Evolutionary conservation across 2,113 vertebrate genomes (phyloP), one percentile per base, ranked within the genome.

Genomic region (Edolisoma coerulescens): DNA sequence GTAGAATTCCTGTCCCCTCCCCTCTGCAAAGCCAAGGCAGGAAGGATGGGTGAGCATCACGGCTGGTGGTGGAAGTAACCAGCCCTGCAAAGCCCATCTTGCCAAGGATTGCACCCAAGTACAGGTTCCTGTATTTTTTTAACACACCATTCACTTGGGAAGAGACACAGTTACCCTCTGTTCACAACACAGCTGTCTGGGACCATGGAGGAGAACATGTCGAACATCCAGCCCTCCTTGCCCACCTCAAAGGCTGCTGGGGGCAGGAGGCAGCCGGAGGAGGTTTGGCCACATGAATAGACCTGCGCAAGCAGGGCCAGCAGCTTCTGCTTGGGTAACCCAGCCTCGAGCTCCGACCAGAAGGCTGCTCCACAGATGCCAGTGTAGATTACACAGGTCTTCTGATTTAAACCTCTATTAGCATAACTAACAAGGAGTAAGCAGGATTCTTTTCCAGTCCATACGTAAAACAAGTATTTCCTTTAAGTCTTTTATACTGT

Each of bases 41-140:
- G 39, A 44, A 41, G 39, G 50, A 68, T 0, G 2, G 60, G 14
- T 0, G 3, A 82, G 49, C 53, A 69, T 18, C 3, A 1, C 3
- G 0, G 1, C 30, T 41, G 1, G 0, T 0, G 1, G 18, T 26
- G 17, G 23, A 50, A 73, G 13, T 1, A 18, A 9, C 13, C 28
- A 64, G 33, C 52, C 27, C 42, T 6, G 19, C 41, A 42, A 77
- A 81, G 53, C 54, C 54, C 5, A 3, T 28, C 24, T 14, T 22
- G 59, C 45, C 2, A 10, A 56, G 10, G 61, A 37, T 1, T 16
- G 24, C 4, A 47, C 4, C 44, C 39, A 23, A 49, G 64, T 4
- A 2, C 7, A 1, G 15, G 19, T 56, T 45, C 59, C 15, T 3
- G 4, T 22, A 3, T 13, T 17, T 37, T 28, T 74, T 41, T 39